These are phyloP conservation scores for Petrocephalus sullivani DNA, from an alignment of 2,797 vertebrate species.

Conservation along the genomic window DNA sequence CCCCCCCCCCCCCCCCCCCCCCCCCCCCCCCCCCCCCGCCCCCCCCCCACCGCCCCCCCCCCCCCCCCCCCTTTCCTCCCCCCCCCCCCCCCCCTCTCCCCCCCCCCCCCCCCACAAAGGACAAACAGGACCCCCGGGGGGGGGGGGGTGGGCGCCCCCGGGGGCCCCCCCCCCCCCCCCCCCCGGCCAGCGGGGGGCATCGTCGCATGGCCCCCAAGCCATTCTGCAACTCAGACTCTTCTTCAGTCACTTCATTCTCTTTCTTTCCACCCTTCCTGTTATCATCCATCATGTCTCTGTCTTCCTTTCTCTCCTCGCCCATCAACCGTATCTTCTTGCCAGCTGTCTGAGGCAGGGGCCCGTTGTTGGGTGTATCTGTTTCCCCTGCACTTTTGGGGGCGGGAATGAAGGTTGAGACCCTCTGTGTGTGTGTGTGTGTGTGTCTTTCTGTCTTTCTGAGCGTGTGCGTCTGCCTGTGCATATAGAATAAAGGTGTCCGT, in stretches of 20 bases:
- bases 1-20: background rate
- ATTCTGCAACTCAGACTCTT: background rate
- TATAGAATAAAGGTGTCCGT: constrained; percentile 17
- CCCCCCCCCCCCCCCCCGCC: background rate
- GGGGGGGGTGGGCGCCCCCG: no score
- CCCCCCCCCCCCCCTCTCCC: no score
- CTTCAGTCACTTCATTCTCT: background rate
- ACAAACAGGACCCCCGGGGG: no score
- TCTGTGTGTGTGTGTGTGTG: background rate
- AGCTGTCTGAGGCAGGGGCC: background rate
- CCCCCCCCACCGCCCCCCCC: no score
- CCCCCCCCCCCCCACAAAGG: no score
- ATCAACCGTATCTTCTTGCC: background rate
- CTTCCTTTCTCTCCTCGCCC: background rate
- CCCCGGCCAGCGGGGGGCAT: background rate
- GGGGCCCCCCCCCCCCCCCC: background rate
- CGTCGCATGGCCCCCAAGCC: background rate
- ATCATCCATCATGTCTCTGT: background rate
- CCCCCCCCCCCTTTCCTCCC: no score
- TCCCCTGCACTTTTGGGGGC: background rate
- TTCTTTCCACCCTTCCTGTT: background rate
- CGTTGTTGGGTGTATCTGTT: background rate
- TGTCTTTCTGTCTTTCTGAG: constrained; percentile 18
- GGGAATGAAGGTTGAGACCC: background rate
- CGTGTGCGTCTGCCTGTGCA: background rate